These are phyloP conservation scores for Cynocephalus volans DNA, from an alignment of 2,113 vertebrate genomes.

Conservation along the genomic window DNA sequence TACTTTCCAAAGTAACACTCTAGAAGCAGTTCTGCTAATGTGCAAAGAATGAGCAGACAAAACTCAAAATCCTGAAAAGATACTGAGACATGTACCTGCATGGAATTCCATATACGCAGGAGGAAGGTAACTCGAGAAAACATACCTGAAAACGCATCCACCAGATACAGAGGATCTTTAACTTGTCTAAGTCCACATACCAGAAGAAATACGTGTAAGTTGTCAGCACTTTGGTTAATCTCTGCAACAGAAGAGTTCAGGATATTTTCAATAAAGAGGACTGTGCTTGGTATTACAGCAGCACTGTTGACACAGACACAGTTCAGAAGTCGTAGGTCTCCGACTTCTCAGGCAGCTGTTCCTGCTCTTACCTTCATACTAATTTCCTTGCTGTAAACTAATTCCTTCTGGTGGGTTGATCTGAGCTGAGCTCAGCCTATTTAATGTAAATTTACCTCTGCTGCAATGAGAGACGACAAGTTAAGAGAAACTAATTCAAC, in stretches of 20 bases:
- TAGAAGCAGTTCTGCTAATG: neutral
- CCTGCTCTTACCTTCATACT: accelerated
- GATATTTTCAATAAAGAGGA: neutral
- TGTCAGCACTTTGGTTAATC: conserved; percentile 82
- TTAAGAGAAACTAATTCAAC: neutral
- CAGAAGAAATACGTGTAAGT: conserved; percentile 90
- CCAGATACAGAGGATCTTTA: conserved; percentile 94
- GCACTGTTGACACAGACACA: accelerated
- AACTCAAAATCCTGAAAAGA: too few relatives aligned
- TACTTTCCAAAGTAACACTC: neutral
- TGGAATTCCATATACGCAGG: accelerated
- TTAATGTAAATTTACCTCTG: accelerated
- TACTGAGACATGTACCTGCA: accelerated
- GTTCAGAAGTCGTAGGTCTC: neutral
- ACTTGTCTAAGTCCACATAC: conserved; percentile 93
- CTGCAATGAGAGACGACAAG: accelerated
- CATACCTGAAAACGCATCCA: conserved; percentile 91
- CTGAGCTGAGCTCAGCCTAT: neutral
- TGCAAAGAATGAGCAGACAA: accelerated
- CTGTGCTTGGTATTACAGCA: accelerated
- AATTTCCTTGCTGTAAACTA: accelerated
- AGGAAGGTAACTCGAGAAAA: neutral
- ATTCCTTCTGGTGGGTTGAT: accelerated
- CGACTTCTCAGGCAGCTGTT: accelerated
- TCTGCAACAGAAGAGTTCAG: conserved; percentile 84